phyloP scores from a whole-genome alignment of 2,113 vertebrate genomes.

The Ascaphus truei region DNA sequence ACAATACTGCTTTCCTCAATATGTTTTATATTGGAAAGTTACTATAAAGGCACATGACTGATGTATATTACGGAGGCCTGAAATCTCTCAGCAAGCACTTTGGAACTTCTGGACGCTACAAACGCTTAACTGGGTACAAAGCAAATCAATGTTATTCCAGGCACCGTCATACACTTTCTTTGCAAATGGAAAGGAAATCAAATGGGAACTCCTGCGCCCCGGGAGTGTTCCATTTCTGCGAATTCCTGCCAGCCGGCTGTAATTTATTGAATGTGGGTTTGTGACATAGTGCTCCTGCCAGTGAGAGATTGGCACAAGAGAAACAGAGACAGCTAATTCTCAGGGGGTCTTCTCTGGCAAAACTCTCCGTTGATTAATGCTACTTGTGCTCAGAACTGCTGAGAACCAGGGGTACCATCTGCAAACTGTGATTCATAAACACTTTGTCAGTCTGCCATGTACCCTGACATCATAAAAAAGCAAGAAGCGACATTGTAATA shows the following conservation, averaged over 20 bases:
- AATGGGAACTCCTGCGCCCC: slow-evolving; percentile 48
- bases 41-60: too few species aligned
- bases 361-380: slow-evolving; percentile 64
- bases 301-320: slow-evolving; percentile 66
- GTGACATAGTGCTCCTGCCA: slow-evolving; percentile 62
- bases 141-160: slow-evolving; percentile 40
- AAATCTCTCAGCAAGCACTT: not conserved
- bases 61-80: too few species aligned
- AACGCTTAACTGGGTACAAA: not conserved
- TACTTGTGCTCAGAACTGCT: slow-evolving; percentile 69
- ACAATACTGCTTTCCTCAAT: too few species aligned
- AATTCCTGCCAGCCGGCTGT: slow-evolving; percentile 52
- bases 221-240: slow-evolving; percentile 53
- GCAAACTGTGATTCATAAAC: slow-evolving; percentile 84
- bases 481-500: slow-evolving; percentile 74
- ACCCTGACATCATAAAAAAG: slow-evolving; percentile 79
- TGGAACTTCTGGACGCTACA: not conserved
- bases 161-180: slow-evolving; percentile 37
- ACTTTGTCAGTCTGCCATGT: slow-evolving; percentile 78
- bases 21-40: too few species aligned
- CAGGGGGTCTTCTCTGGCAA: slow-evolving; percentile 73
- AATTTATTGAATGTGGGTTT: slow-evolving; percentile 65
- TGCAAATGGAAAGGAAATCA: slow-evolving; percentile 57
- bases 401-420: slow-evolving; percentile 77
- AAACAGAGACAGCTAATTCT: slow-evolving; percentile 70